These are phyloP conservation scores for Conus canariensis DNA, from an alignment of 2,888 invertebrate genomes.

Conservation along the genomic window DNA sequence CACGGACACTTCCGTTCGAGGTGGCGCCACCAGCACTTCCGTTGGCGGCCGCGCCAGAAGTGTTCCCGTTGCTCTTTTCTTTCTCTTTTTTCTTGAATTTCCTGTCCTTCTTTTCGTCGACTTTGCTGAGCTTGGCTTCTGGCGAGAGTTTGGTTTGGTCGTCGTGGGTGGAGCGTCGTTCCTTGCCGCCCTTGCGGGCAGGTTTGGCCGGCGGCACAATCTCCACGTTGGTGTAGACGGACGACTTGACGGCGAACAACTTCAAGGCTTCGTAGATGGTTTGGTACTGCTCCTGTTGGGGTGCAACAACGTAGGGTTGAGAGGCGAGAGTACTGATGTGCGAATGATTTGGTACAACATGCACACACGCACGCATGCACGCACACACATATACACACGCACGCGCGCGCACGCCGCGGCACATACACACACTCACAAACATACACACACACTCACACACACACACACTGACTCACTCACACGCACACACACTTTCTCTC, in stretches of 20 bases:
- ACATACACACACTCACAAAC: background rate
- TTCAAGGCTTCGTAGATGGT: constrained; percentile 35
- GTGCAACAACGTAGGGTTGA: background rate
- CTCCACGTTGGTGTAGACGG: constrained; percentile 10
- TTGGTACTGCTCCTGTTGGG: constrained; percentile 39
- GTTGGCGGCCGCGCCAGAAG: background rate
- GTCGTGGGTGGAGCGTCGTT: background rate
- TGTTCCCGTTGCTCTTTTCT: background rate
- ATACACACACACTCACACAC: background rate
- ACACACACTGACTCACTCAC: no score
- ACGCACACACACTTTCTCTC: no score
- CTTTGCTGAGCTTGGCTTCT: background rate
- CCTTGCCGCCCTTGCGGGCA: background rate
- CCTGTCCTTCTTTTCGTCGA: background rate
- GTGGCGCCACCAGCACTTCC: background rate
- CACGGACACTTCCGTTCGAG: background rate
- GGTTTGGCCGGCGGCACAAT: background rate
- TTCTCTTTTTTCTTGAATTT: background rate
- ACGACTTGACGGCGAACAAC: constrained; percentile 1
- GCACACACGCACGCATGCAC: background rate
- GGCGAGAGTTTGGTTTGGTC: background rate
- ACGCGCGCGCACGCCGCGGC: background rate
- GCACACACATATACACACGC: background rate
- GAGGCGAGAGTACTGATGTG: background rate
- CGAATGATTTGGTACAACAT: background rate